Evolutionary conservation across 2,113 vertebrate species (phyloP).

Genomic region (Brachyistius frenatus): DNA sequence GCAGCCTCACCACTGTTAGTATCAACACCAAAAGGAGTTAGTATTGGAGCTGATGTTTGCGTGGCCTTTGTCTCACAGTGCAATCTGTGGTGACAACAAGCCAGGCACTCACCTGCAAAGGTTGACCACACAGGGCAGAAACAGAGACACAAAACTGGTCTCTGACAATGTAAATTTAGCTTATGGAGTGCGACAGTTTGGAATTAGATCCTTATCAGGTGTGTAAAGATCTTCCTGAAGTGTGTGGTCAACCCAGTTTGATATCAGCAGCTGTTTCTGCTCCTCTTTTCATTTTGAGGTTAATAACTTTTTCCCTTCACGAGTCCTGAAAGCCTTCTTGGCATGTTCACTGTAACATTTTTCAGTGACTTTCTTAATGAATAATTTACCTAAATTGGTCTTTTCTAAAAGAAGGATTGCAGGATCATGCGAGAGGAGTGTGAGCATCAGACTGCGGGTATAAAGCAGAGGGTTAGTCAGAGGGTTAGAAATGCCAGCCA

Average conservation of each 20-base stretch:
- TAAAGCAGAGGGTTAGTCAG: conserved; percentile 77
- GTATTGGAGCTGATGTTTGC: conserved; percentile 35
- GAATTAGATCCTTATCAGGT: conserved; percentile 1
- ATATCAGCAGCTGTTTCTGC: conserved; percentile 34
- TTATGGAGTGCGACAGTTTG: not conserved
- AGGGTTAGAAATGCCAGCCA: conserved; percentile 74
- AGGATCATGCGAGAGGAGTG: conserved; percentile 66
- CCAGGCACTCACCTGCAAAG: conserved; percentile 51
- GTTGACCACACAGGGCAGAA: conserved; percentile 65
- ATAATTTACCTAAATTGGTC: conserved; percentile 4
- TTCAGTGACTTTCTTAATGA: conserved; percentile 5
- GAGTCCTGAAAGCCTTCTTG: conserved; percentile 69
- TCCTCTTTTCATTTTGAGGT: conserved; percentile 31
- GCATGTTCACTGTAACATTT: conserved; percentile 1
- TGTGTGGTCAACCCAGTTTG: conserved; percentile 65
- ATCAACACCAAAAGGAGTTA: conserved; percentile 46
- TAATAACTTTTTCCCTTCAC: conserved; percentile 47
- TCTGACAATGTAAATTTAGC: conserved; percentile 11
- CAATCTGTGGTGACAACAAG: conserved; percentile 30
- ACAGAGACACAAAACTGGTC: conserved; percentile 9
- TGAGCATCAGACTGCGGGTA: conserved; percentile 50
- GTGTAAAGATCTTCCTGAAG: conserved; percentile 3
- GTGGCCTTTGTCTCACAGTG: conserved; percentile 33
- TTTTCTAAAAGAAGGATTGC: conserved; percentile 65
- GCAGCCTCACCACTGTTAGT: conserved; percentile 62